Base-by-base conservation (phyloP, 2,113 vertebrate species). In the Tor tambroides region DNA sequence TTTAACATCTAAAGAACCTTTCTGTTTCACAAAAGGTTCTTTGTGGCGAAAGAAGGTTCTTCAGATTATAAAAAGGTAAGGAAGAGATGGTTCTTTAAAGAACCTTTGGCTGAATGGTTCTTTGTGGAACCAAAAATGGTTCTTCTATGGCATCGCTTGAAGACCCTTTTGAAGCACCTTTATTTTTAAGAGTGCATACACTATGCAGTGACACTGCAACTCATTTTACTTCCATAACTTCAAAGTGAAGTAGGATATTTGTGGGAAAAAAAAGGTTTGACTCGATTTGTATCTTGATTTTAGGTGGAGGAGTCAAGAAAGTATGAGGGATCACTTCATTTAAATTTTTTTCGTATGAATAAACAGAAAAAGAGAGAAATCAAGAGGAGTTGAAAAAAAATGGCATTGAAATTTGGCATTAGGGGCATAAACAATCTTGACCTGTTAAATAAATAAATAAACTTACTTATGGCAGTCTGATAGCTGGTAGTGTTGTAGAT, bases 401-500 rank as follows among this genome's bases (percentile, higher is more conserved):
- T 54, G 17, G 2, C 19, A 9, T 4, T 61, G 56, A 9, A n/a
- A n/a, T n/a, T 61, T 61, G 9, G 56, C 26, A 67, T 15, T 67
- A 30, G 26, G 26, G 4, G 12, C 5, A 30, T 30, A 30, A 67
- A 30, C 12, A 30, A 2, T 2, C 26, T n/a, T 61, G 23, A 30
- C 14, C 26, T 15, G 61, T 61, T 71, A 35, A 71, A 71, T 56
- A 21, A 71, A 71, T n/a, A 14, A 74, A 43, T 5, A 30, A 63
- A 32, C 97, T 96, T 95, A 99, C 98, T 97, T 80, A 99, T 94
- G 85, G 97, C 97, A 84, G 96, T 95, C 26, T 98, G 94, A 1
- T 98, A 96, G 82, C 94, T 93, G 2, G 97, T 98, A 17, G 95
- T 94, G 82, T 98, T 99, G 93, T 97, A 93, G 23, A 93, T 94